phyloP scores from a whole-genome alignment of 2,797 vertebrate species.

The Ptychobarbus kaznakovi region DNA sequence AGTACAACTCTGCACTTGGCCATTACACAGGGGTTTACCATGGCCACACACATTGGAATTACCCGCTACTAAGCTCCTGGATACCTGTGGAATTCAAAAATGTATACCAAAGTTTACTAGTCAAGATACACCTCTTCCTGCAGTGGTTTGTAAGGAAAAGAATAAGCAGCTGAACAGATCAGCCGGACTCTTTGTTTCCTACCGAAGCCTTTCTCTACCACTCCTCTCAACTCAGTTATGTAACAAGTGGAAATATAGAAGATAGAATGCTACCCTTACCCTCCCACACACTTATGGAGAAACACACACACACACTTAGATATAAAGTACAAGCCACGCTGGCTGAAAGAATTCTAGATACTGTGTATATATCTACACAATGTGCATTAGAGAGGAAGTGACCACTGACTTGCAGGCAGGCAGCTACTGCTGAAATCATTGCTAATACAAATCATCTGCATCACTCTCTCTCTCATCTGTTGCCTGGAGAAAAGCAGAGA shows the following conservation, averaged over 20 bases:
- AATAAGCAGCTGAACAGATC: constrained; percentile 61
- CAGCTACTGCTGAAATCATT: constrained; percentile 41
- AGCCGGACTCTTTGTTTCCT: constrained; percentile 63
- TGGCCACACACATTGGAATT: neutral
- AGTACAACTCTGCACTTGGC: neutral
- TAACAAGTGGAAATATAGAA: constrained; percentile 76
- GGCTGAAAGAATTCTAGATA: constrained; percentile 18
- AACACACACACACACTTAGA: constrained; percentile 30
- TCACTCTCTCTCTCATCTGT: constrained; percentile 60
- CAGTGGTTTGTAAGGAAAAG: constrained; percentile 22
- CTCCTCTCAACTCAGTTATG: constrained; percentile 71
- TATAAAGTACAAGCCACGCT: neutral
- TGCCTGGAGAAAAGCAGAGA: constrained; percentile 68
- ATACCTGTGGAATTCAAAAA: neutral
- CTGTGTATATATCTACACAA: constrained; percentile 12
- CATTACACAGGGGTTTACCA: neutral
- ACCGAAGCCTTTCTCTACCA: constrained; percentile 71
- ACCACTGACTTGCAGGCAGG: constrained; percentile 46
- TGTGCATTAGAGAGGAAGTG: constrained; percentile 45
- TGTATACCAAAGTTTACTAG: neutral
- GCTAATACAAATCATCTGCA: constrained; percentile 69
- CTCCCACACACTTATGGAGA: constrained; percentile 62
- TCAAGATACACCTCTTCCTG: neutral
- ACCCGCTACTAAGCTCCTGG: neutral
- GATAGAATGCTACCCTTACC: constrained; percentile 45